Evolutionary conservation across 2,888 invertebrate genomes (phyloP).

Genomic region (Pedicia rivosa): DNA sequence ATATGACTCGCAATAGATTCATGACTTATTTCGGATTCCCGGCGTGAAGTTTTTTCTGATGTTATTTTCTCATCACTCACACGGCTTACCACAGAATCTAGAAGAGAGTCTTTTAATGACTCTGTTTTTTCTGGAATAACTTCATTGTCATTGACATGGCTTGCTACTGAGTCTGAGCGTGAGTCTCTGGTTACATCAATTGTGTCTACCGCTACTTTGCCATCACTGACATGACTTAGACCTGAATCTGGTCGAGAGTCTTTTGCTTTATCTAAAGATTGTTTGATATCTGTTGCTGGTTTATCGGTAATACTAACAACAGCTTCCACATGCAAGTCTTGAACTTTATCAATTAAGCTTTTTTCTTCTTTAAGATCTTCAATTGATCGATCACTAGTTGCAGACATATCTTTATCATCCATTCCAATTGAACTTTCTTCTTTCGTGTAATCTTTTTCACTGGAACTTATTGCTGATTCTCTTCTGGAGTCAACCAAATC

Average conservation of each 20-base stretch:
- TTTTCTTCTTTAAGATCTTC: constrained; percentile 1
- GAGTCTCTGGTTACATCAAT: too few relatives aligned
- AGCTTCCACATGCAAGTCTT: background rate
- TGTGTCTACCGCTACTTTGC: too few relatives aligned
- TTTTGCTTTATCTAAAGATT: background rate
- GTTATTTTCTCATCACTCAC: background rate
- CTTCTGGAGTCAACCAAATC: constrained; percentile 10
- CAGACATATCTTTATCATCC: constrained; percentile 2
- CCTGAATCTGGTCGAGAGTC: background rate
- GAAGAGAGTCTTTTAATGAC: background rate
- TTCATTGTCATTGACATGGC: constrained; percentile 9
- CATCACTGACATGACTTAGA: background rate
- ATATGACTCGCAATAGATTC: too few relatives aligned
- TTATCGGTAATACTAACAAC: background rate
- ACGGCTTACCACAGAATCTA: background rate
- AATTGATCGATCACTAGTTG: constrained; percentile 13
- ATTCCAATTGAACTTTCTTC: constrained; percentile 12
- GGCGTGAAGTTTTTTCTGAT: constrained; percentile 9
- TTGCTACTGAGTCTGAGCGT: constrained; percentile 1
- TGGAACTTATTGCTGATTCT: constrained; percentile 9
- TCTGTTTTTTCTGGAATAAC: constrained; percentile 1
- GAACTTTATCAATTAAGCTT: constrained; percentile 12
- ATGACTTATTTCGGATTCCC: too few relatives aligned
- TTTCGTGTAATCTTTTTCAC: constrained; percentile 12
- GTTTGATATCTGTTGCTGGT: background rate